Evolutionary conservation across 2,888 invertebrate genomes (phyloP).

Genomic region (Eudemis profundana): DNA sequence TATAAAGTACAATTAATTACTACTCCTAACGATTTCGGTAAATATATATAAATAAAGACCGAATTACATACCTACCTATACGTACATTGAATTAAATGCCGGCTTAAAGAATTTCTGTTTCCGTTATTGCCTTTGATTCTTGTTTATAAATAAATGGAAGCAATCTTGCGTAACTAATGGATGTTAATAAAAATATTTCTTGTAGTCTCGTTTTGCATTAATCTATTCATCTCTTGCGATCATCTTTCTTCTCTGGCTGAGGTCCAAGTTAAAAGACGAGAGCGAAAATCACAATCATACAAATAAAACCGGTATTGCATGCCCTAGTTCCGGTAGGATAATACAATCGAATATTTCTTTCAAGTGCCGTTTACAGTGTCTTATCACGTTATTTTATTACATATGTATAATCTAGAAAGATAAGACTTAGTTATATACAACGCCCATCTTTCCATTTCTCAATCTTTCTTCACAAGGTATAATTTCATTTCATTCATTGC

Average conservation of each 20-base stretch:
- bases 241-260: conserved; percentile 27
- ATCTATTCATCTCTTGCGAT: conserved; percentile 34
- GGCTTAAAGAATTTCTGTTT: conserved; percentile 15
- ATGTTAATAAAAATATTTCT: conserved; percentile 30
- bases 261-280: conserved; percentile 7
- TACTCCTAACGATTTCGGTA: not conserved
- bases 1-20: not conserved
- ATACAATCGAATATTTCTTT: too few relatives aligned
- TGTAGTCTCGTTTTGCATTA: conserved; percentile 33
- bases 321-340: too few relatives aligned
- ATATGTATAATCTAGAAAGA: too few relatives aligned
- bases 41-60: not conserved
- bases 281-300: not conserved
- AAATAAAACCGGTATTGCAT: too few relatives aligned
- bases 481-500: too few relatives aligned
- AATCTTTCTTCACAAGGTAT: too few relatives aligned
- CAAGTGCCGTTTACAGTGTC: too few relatives aligned
- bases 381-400: too few relatives aligned
- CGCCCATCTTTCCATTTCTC: too few relatives aligned
- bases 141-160: conserved; percentile 31
- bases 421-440: too few relatives aligned
- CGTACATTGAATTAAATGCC: too few relatives aligned
- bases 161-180: conserved; percentile 38
- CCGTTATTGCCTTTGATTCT: conserved; percentile 19
- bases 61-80: too few relatives aligned